Conservation (phyloP, 2,888 invertebrate species). For the Spodoptera littoralis region DNA sequence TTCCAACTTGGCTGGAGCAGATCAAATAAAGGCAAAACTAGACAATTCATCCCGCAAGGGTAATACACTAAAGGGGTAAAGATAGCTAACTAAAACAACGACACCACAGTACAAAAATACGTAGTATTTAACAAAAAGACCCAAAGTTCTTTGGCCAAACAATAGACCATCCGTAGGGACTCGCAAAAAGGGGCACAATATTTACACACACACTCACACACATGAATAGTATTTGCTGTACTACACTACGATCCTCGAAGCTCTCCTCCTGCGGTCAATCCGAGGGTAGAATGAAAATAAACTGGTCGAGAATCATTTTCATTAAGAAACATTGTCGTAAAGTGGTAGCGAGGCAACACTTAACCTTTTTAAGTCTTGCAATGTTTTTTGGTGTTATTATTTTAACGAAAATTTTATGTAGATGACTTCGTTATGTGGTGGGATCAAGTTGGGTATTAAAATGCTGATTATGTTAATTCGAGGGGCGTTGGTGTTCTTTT, state of each 20-base stretch:
- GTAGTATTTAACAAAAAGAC: slow-evolving; percentile 52
- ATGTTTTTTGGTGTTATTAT: slow-evolving; percentile 29
- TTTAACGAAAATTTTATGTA: slow-evolving; percentile 5
- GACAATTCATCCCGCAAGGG: slow-evolving; percentile 34
- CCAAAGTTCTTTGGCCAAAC: slow-evolving; percentile 66
- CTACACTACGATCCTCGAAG: slow-evolving; percentile 65
- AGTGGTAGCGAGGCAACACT: slow-evolving; percentile 62
- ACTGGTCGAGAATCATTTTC: slow-evolving; percentile 65
- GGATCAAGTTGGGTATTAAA: slow-evolving; percentile 13
- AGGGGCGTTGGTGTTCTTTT: not conserved
- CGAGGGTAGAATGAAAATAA: slow-evolving; percentile 59
- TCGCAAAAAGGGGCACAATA: slow-evolving; percentile 71
- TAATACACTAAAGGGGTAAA: slow-evolving; percentile 44
- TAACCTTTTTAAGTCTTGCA: slow-evolving; percentile 36
- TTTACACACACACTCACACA: slow-evolving; percentile 62
- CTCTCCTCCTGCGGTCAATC: slow-evolving; percentile 59
- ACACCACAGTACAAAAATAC: slow-evolving; percentile 52
- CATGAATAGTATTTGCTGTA: slow-evolving; percentile 71
- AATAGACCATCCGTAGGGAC: slow-evolving; percentile 68
- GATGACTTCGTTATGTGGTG: slow-evolving; percentile 1
- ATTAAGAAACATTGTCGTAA: slow-evolving; percentile 66
- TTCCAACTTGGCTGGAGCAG: slow-evolving; percentile 19
- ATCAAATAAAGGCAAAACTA: slow-evolving; percentile 33
- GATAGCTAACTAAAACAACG: slow-evolving; percentile 46
- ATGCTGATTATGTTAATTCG: slow-evolving; percentile 30